Percentiles rank a stretch among this genome's conserved stretches.
These are phyloP conservation scores for Aldabrachelys gigantea DNA, from an alignment of 2,113 vertebrate genomes.

Conservation along the genomic window DNA sequence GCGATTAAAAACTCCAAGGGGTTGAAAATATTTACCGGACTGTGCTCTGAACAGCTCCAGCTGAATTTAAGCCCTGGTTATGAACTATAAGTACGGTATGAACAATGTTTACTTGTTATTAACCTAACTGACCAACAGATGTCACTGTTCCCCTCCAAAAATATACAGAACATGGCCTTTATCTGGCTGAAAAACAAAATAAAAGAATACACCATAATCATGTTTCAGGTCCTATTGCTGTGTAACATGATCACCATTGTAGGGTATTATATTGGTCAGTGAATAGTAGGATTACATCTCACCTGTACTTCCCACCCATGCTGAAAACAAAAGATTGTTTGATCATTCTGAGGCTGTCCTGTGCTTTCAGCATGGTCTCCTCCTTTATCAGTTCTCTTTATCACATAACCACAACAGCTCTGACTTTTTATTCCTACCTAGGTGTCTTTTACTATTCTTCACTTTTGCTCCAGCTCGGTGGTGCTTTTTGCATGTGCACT, in stretches of 20 bases:
- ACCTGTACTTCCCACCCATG: neutral
- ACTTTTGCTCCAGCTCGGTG: neutral
- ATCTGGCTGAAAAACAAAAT: neutral
- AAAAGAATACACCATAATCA: neutral
- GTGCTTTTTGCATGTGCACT: neutral
- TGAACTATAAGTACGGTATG: neutral
- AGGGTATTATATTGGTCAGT: neutral
- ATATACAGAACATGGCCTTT: neutral
- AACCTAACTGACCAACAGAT: neutral
- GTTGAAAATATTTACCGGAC: too few relatives aligned
- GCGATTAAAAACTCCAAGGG: too few relatives aligned
- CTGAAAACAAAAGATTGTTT: neutral
- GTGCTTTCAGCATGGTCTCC: neutral
- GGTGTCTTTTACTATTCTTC: neutral
- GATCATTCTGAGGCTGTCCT: neutral
- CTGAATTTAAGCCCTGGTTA: neutral
- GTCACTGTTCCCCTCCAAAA: neutral
- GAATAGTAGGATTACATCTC: neutral
- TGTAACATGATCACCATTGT: neutral
- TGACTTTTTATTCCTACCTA: neutral
- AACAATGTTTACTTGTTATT: neutral
- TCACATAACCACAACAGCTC: neutral
- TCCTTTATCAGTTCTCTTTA: neutral
- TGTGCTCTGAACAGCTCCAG: too few relatives aligned
- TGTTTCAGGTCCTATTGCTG: neutral